Evolutionary conservation across 1,140 invertebrate species (phyloP).

Genomic region (Fopius arisanus): DNA sequence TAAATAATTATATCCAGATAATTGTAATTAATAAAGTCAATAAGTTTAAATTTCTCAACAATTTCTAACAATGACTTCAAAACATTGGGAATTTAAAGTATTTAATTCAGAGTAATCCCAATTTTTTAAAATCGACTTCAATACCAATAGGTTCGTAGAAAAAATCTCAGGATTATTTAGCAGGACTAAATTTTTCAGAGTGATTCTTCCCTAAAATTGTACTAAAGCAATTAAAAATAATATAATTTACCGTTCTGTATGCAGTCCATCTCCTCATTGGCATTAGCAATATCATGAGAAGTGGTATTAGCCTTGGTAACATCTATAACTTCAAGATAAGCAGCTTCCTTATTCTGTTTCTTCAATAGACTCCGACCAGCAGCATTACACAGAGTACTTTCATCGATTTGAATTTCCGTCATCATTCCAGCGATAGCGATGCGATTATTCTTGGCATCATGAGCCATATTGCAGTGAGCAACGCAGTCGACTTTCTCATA

Average conservation of each 20-base stretch:
- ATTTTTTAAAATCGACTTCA: no score
- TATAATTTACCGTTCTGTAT: constrained; percentile 18
- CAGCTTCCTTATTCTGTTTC: not conserved
- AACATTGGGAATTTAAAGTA: no score
- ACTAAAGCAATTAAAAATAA: no score
- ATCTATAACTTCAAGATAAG: constrained; percentile 30
- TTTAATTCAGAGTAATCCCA: no score
- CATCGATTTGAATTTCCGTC: constrained; percentile 43
- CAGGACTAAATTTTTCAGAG: no score
- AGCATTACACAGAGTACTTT: not conserved
- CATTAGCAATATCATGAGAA: not conserved
- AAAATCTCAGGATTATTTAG: no score
- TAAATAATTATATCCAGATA: no score
- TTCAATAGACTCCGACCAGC: not conserved
- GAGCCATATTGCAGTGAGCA: constrained; percentile 53
- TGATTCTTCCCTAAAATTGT: no score
- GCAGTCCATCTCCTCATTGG: constrained; percentile 7
- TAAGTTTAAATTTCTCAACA: no score
- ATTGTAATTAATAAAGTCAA: no score
- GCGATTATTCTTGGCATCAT: constrained; percentile 49
- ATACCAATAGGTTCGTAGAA: no score
- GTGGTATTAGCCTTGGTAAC: not conserved
- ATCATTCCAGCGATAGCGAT: constrained; percentile 44
- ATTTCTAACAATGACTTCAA: no score
- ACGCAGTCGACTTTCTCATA: constrained; percentile 55